phyloP scores from a whole-genome alignment of 2,113 vertebrate species.

The Tetraodon nigroviridis region DNA sequence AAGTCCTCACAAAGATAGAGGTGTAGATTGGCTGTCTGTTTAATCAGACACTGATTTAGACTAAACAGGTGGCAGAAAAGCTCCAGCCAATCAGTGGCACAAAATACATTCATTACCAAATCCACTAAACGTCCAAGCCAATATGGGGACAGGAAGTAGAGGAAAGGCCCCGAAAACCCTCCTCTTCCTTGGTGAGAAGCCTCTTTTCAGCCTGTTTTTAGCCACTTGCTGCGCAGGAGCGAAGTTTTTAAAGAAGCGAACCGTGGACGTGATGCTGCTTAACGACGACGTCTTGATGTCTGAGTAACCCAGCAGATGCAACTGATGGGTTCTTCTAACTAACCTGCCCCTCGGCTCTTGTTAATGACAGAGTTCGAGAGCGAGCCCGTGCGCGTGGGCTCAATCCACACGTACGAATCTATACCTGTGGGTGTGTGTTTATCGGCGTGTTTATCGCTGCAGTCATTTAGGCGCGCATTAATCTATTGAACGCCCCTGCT shows the following conservation, averaged over 20 bases:
- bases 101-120: conserved; percentile 65
- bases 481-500: conserved; percentile 57
- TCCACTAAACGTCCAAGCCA: conserved; percentile 49
- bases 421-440: conserved; percentile 62
- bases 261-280: conserved; percentile 2
- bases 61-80: conserved; percentile 67
- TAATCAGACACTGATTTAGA: conserved; percentile 65
- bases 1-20: no score
- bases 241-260: neutral
- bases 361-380: conserved; percentile 22
- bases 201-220: conserved; percentile 11
- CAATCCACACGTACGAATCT: conserved; percentile 28
- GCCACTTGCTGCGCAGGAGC: neutral
- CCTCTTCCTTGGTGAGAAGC: conserved; percentile 16
- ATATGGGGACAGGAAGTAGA: conserved; percentile 30
- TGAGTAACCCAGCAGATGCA: conserved; percentile 32
- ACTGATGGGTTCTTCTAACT: conserved; percentile 51
- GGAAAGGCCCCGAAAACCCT: conserved; percentile 10
- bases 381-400: conserved; percentile 13
- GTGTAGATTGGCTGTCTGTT: conserved; percentile 45
- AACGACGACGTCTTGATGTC: conserved; percentile 21
- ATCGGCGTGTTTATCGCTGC: conserved; percentile 60
- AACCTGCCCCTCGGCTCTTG: conserved; percentile 39
- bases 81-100: conserved; percentile 67
- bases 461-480: conserved; percentile 58